Conservation (phyloP, 2,797 vertebrate species). For the Enteromius paludinosus region DNA sequence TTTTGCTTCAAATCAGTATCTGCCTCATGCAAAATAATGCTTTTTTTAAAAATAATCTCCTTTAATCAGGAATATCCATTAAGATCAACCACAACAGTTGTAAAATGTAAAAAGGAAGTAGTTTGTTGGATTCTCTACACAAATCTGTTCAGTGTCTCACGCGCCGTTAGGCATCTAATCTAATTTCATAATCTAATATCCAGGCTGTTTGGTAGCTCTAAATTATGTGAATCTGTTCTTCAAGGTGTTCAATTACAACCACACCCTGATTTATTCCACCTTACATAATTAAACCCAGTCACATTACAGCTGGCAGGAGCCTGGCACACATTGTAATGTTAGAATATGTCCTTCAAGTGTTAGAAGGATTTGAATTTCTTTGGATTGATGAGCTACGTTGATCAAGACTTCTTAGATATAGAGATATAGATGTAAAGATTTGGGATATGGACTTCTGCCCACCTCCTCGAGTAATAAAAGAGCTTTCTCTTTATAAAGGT, state of each 20-base stretch:
- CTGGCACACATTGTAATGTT: neutral
- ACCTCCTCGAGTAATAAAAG: neutral
- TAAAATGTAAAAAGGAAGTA: neutral
- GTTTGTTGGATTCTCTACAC: neutral
- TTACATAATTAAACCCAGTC: neutral
- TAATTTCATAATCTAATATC: slow-evolving; percentile 36
- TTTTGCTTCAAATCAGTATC: slow-evolving; percentile 18
- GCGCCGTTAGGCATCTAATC: neutral
- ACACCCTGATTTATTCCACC: neutral
- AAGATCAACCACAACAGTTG: neutral
- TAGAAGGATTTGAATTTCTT: neutral
- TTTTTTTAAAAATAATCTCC: neutral
- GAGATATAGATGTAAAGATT: neutral
- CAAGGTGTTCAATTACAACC: slow-evolving; percentile 6
- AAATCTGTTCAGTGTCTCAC: neutral
- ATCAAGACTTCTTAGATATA: neutral
- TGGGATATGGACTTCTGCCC: neutral
- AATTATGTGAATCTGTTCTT: slow-evolving; percentile 23
- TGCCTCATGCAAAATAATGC: neutral
- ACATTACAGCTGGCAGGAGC: neutral
- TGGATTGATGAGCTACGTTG: neutral
- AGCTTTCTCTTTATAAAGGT: neutral
- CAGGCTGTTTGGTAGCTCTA: slow-evolving; percentile 1
- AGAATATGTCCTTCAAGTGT: neutral
- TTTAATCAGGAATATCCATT: neutral